These are phyloP conservation scores for Epinephelus moara DNA, from an alignment of 2,113 vertebrate species.

Conservation along the genomic window DNA sequence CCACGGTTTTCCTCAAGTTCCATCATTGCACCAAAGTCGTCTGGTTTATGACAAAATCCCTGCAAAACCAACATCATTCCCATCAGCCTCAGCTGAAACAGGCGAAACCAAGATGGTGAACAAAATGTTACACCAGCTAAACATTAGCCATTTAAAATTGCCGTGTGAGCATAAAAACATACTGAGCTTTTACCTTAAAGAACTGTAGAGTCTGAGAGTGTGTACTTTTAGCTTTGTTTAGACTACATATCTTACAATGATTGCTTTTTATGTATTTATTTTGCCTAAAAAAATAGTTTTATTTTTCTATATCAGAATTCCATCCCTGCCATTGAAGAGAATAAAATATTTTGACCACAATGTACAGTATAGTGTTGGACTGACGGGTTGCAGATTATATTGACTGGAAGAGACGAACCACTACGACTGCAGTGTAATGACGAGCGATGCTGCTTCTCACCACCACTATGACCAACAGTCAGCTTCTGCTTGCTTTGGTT, in stretches of 20 bases:
- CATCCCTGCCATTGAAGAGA: too few relatives aligned
- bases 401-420: conserved; percentile 27
- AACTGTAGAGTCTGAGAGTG: too few relatives aligned
- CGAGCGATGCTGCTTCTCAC: conserved; percentile 35
- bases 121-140: not conserved
- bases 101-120: not conserved
- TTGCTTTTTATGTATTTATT: not conserved
- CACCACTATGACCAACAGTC: conserved; percentile 35
- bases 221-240: too few relatives aligned
- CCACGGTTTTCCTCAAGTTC: not conserved
- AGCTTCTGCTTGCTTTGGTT: conserved; percentile 27
- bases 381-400: conserved; percentile 35
- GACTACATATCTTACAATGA: not conserved
- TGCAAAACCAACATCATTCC: not conserved
- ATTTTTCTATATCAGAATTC: not conserved
- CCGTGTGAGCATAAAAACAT: not conserved
- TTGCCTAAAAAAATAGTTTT: not conserved
- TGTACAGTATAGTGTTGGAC: not conserved
- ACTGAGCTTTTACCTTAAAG: too few relatives aligned
- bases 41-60: not conserved
- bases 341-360: too few relatives aligned
- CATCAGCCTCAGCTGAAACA: not conserved
- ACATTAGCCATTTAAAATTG: not conserved
- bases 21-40: not conserved
- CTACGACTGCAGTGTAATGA: conserved; percentile 13